Percentiles rank a stretch among this genome's conserved stretches.
Conservation (phyloP, 2,888 invertebrate species). For the Leptothorax acervorum region DNA sequence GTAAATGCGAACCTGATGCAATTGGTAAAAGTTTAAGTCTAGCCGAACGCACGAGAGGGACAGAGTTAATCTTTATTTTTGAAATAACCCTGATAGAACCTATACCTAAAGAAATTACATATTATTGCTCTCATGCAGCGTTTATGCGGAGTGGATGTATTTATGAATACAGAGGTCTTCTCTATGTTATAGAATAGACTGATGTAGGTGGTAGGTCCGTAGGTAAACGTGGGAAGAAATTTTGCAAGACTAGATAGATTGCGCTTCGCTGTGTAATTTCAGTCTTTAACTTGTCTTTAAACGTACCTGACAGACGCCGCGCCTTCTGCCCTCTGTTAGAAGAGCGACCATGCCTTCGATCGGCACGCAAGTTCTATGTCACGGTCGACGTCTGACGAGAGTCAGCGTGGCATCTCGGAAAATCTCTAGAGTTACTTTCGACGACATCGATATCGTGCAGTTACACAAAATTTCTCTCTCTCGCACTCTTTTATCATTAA, state of each 20-base stretch:
- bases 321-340: slow-evolving; percentile 67
- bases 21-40: slow-evolving; percentile 9
- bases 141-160: not conserved
- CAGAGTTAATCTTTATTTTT: not conserved
- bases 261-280: slow-evolving; percentile 56
- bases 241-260: slow-evolving; percentile 50
- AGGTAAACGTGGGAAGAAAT: slow-evolving; percentile 56
- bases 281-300: slow-evolving; percentile 70
- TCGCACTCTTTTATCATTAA: not conserved
- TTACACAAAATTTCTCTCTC: not conserved
- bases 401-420: slow-evolving; percentile 37
- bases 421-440: slow-evolving; percentile 20
- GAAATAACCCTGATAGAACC: not conserved
- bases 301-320: slow-evolving; percentile 72
- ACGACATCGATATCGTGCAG: slow-evolving; percentile 17
- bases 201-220: slow-evolving; percentile 33
- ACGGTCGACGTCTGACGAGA: slow-evolving; percentile 57
- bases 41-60: not conserved
- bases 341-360: slow-evolving; percentile 67
- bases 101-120: not conserved
- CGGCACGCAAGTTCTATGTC: slow-evolving; percentile 68
- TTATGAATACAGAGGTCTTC: slow-evolving; percentile 25
- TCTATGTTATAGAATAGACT: slow-evolving; percentile 25
- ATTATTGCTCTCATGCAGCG: not conserved
- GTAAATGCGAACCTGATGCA: not conserved